A percentile compares a stretch with the other conserved stretches of the same genome.
Conservation (phyloP, 2,888 invertebrate species). For the Gari tellinella region DNA sequence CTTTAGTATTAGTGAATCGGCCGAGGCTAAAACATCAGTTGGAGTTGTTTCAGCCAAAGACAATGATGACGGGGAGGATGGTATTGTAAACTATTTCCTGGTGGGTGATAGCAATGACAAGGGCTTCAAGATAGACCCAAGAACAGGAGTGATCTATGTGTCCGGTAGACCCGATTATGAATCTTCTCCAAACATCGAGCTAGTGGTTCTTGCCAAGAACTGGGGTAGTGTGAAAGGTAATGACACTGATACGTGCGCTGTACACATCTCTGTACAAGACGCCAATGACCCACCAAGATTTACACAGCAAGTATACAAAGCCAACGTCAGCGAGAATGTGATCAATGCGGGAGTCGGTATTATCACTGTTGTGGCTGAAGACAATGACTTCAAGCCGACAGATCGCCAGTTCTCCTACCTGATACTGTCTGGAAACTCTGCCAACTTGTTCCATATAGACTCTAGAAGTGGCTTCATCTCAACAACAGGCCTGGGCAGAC, state of each 20-base stretch:
- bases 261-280: slow-evolving; percentile 96
- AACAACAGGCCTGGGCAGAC: slow-evolving; percentile 65
- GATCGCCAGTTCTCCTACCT: slow-evolving; percentile 76
- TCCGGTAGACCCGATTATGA: slow-evolving; percentile 88
- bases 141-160: slow-evolving; percentile 93
- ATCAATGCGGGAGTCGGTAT: slow-evolving; percentile 93
- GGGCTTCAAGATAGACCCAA: slow-evolving; percentile 92
- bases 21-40: slow-evolving; percentile 69
- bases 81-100: slow-evolving; percentile 92
- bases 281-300: slow-evolving; percentile 98
- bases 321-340: slow-evolving; percentile 92
- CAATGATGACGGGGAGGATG: slow-evolving; percentile 77
- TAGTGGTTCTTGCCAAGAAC: slow-evolving; percentile 97
- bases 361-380: slow-evolving; percentile 92
- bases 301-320: slow-evolving; percentile 90
- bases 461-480: slow-evolving; percentile 67
- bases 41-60: slow-evolving; percentile 76
- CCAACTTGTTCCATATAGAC: slow-evolving; percentile 70
- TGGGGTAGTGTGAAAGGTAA: slow-evolving; percentile 96
- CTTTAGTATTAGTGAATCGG: slow-evolving; percentile 79
- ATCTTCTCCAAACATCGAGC: slow-evolving; percentile 74
- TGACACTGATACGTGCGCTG: slow-evolving; percentile 97
- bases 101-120: slow-evolving; percentile 96
- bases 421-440: slow-evolving; percentile 72
- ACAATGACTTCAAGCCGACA: slow-evolving; percentile 72